Conservation (phyloP, 2,888 invertebrate species). For the Drosophila meridionalis region DNA sequence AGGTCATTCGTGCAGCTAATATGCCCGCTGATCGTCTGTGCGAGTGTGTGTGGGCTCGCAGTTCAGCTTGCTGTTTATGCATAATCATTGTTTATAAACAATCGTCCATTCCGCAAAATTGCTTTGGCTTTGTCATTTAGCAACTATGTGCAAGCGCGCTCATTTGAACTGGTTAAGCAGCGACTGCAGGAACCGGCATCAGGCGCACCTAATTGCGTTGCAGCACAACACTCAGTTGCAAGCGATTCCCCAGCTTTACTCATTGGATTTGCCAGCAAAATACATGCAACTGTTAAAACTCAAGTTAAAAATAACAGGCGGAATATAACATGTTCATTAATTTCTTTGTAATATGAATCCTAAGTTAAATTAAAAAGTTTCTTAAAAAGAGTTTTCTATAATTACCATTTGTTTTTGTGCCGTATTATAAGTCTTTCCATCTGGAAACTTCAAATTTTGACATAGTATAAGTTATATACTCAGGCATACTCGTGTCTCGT, state of each 20-base stretch:
- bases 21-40: background rate
- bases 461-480: background rate
- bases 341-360: too few species aligned
- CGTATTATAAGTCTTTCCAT: background rate
- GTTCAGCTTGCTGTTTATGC: constrained; percentile 22
- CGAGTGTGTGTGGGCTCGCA: constrained; percentile 15
- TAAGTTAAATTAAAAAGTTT: background rate
- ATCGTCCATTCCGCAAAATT: constrained; percentile 42
- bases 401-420: background rate
- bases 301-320: background rate
- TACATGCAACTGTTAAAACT: too few species aligned
- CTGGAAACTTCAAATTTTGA: background rate
- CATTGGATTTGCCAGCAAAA: background rate
- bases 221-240: background rate
- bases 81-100: constrained; percentile 46
- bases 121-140: constrained; percentile 41
- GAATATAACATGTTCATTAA: background rate
- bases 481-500: too few species aligned
- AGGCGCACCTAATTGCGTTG: background rate
- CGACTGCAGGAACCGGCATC: background rate
- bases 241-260: background rate
- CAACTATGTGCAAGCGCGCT: constrained; percentile 38
- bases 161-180: constrained; percentile 22
- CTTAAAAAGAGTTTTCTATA: background rate
- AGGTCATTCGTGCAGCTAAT: constrained; percentile 25